phyloP scores from a whole-genome alignment of 2,888 invertebrate species.

The Rhagonycha lutea region DNA sequence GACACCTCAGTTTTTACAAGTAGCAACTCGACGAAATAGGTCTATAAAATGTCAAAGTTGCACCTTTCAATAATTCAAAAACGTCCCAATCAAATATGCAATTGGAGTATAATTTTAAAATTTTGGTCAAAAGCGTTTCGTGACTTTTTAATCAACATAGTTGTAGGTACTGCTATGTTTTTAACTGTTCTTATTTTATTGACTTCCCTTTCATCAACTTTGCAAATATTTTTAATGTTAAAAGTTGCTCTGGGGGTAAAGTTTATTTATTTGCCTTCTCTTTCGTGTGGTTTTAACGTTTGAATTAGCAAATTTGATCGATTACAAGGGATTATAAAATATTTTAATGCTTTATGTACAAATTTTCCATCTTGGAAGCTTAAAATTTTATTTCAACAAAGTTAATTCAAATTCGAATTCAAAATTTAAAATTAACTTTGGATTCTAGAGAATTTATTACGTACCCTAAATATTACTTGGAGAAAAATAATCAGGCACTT shows the following conservation, averaged over 20 bases:
- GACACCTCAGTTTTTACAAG: neutral
- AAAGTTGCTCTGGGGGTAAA: neutral
- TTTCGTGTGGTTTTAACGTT: neutral
- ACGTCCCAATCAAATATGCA: neutral
- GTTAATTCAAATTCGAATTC: too few species aligned
- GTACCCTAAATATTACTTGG: too few species aligned
- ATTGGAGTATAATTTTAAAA: neutral
- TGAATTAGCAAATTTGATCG: neutral
- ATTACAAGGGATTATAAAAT: neutral
- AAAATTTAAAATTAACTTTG: too few species aligned
- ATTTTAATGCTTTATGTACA: neutral
- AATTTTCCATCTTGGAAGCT: neutral
- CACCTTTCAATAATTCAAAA: neutral
- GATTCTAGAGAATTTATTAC: too few species aligned
- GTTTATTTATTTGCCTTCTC: neutral
- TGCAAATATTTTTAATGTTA: neutral
- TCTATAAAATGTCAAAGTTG: neutral
- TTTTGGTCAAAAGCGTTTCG: neutral
- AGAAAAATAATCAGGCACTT: too few species aligned
- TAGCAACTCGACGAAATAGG: neutral
- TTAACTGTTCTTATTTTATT: neutral
- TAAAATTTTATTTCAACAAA: neutral
- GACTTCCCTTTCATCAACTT: neutral
- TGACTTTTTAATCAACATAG: too few species aligned
- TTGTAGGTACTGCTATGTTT: too few species aligned